Evolutionary conservation across 2,113 vertebrate species (phyloP).

Genomic region (Catagonus wagneri): DNA sequence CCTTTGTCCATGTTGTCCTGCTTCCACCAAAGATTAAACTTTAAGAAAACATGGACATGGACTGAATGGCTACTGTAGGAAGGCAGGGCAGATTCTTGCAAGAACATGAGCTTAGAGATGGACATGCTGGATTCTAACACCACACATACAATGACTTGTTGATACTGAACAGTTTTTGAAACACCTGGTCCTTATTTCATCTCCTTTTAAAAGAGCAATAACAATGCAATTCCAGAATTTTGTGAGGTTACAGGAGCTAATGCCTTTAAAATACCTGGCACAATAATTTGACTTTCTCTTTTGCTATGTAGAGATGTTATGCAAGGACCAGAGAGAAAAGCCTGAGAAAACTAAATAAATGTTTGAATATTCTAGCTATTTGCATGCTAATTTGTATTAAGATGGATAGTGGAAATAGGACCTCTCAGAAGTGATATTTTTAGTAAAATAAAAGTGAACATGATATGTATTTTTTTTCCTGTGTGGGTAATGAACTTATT

Average conservation of each 20-base stretch:
- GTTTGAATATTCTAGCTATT: slow-evolving; percentile 6
- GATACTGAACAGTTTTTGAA: neutral
- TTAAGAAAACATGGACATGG: neutral
- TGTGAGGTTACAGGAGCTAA: neutral
- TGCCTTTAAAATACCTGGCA: neutral
- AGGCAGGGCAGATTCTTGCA: neutral
- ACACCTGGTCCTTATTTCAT: neutral
- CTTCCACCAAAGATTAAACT: neutral
- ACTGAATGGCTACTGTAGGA: neutral
- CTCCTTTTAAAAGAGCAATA: neutral
- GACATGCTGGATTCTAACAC: neutral
- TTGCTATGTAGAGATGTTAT: neutral
- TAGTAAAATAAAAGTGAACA: neutral
- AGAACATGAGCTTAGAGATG: neutral
- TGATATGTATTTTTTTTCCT: neutral
- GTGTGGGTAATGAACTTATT: slow-evolving; percentile 19
- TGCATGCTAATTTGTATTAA: neutral
- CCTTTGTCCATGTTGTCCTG: neutral
- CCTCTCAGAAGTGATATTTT: neutral
- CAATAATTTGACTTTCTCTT: neutral
- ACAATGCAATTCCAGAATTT: neutral
- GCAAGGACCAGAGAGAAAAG: neutral
- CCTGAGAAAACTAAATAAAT: neutral
- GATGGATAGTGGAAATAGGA: neutral
- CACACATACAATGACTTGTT: neutral